These are phyloP conservation scores for Oreochromis niloticus DNA, from an alignment of 2,113 vertebrate genomes.

Conservation along the genomic window DNA sequence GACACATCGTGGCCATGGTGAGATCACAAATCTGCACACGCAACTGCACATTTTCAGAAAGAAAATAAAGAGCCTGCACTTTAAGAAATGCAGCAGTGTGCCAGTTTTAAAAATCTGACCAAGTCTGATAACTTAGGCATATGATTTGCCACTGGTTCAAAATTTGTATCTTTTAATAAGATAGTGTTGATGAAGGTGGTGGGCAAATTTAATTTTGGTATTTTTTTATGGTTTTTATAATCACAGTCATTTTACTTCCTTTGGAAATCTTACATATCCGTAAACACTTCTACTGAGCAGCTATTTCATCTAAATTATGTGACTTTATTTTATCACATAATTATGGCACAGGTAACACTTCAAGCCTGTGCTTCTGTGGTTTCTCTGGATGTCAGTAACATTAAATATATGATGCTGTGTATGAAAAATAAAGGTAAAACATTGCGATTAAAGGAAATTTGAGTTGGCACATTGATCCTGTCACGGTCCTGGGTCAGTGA, in stretches of 20 bases:
- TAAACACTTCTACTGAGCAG: not conserved
- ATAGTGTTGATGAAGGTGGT: not conserved
- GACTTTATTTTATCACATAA: not conserved
- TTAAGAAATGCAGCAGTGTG: not conserved
- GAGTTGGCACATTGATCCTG: not conserved
- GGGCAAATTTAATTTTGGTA: not conserved
- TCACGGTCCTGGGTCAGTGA: not conserved
- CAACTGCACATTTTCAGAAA: not conserved
- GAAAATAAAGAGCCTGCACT: not conserved
- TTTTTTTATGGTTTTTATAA: not conserved
- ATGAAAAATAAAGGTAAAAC: not conserved
- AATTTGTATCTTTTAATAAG: not conserved
- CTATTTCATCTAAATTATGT: not conserved
- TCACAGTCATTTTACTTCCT: fast-evolving
- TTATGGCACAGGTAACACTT: not conserved
- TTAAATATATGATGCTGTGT: not conserved
- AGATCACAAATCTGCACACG: not conserved
- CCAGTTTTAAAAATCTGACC: not conserved
- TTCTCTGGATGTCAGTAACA: not conserved
- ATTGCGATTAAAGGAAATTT: not conserved
- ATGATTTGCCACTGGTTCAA: not conserved
- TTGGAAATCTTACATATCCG: not conserved
- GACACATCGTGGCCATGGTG: not conserved
- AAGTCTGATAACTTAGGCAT: not conserved
- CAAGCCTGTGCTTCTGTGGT: not conserved